Conservation (phyloP, 2,113 vertebrate genomes). For the Microcebus tavaratra region DNA sequence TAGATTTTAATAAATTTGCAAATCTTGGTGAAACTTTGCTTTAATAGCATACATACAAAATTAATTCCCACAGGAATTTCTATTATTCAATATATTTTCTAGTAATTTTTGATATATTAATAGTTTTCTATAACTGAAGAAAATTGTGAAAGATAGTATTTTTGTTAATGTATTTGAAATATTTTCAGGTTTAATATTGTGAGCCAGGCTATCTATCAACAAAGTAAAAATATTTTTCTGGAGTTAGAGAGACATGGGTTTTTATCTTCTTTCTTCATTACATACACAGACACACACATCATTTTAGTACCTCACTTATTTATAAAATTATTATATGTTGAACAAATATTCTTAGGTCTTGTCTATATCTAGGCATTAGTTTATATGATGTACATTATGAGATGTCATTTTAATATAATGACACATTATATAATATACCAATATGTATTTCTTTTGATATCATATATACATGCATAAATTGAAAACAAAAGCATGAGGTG, state of each 20-base stretch:
- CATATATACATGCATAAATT: not conserved
- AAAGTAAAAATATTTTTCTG: not conserved
- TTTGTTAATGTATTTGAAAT: not conserved
- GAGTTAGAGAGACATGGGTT: not conserved
- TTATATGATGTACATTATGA: not conserved
- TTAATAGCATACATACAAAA: not conserved
- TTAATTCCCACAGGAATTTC: not conserved
- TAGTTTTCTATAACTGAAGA: not conserved
- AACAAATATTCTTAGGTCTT: not conserved
- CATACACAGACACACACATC: too few species aligned
- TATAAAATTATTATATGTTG: not conserved
- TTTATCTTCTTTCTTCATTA: not conserved
- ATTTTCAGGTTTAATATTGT: not conserved
- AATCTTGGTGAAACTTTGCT: not conserved
- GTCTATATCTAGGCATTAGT: not conserved
- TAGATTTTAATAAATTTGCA: not conserved
- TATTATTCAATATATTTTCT: not conserved
- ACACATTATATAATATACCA: not conserved
- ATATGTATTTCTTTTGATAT: not conserved
- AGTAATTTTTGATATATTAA: not conserved
- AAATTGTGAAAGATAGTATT: not conserved
- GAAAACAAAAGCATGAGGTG: not conserved
- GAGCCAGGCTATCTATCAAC: not conserved
- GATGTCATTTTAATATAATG: not conserved
- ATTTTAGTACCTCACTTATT: not conserved